Evolutionary conservation across 2,113 vertebrate species (phyloP).

Genomic region (Cettia cetti): DNA sequence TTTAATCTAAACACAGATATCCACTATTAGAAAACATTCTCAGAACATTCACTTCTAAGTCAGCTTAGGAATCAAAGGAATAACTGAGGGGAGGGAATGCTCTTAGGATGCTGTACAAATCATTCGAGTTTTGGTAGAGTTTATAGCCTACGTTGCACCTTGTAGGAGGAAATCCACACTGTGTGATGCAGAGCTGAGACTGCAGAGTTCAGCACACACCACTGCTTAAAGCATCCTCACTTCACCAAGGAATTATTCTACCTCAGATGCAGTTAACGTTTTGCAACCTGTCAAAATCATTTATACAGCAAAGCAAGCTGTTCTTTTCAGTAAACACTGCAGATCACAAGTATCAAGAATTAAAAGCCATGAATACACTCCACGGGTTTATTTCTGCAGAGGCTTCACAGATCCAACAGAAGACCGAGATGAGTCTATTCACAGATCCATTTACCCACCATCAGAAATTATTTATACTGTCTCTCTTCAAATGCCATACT

Average conservation of each 20-base stretch:
- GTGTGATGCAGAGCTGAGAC: neutral
- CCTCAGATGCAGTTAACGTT: neutral
- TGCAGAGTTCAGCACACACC: neutral
- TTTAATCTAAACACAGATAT: neutral
- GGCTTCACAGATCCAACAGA: neutral
- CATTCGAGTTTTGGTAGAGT: neutral
- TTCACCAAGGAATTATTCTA: neutral
- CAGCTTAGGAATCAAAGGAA: neutral
- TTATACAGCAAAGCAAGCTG: neutral
- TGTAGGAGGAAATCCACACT: neutral
- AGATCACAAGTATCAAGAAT: neutral
- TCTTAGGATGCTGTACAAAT: neutral
- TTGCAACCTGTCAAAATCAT: neutral
- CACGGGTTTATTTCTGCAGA: neutral
- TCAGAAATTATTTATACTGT: neutral
- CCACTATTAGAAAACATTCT: neutral
- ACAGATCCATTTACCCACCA: neutral
- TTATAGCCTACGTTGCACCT: neutral
- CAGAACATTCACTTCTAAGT: neutral
- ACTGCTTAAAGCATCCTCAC: neutral
- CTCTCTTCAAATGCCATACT: neutral
- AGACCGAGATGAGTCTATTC: neutral
- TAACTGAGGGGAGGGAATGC: neutral
- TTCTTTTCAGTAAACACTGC: neutral
- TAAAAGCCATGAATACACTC: neutral